Conservation (phyloP, 2,888 invertebrate genomes). For the Drosophila paramelanica region DNA sequence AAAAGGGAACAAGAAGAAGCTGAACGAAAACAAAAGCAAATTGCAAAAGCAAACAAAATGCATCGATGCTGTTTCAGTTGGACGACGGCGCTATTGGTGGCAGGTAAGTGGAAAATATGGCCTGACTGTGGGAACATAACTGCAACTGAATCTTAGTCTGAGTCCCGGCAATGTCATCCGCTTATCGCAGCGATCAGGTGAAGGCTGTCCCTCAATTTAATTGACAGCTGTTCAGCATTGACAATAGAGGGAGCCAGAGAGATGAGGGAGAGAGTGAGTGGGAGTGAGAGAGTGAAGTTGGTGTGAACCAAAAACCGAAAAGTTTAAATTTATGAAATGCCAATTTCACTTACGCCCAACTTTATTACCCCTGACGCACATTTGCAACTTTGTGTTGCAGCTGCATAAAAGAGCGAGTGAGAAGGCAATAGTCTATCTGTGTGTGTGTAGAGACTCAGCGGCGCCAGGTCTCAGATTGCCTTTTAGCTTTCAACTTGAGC, state of each 20-base stretch:
- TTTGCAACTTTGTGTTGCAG: slow-evolving; percentile 83
- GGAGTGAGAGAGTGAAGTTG: neutral
- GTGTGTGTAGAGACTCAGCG: slow-evolving; percentile 9
- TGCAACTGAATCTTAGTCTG: neutral
- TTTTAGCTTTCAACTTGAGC: slow-evolving; percentile 75
- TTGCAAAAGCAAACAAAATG: slow-evolving; percentile 44
- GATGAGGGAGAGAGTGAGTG: neutral
- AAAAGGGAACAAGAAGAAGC: slow-evolving; percentile 5
- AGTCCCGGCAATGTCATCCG: slow-evolving; percentile 7
- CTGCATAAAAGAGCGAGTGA: slow-evolving; percentile 9
- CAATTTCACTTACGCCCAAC: slow-evolving; percentile 82
- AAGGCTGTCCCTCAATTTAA: slow-evolving; percentile 45
- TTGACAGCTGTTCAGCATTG: slow-evolving; percentile 36
- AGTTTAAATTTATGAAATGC: slow-evolving; percentile 78
- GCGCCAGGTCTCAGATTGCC: slow-evolving; percentile 73
- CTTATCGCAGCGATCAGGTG: slow-evolving; percentile 36
- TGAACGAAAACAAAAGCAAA: slow-evolving; percentile 7
- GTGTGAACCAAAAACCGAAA: slow-evolving; percentile 40
- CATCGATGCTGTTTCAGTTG: slow-evolving; percentile 51
- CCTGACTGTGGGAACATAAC: slow-evolving; percentile 1
- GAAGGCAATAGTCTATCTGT: neutral
- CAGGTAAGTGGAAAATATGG: slow-evolving; percentile 56
- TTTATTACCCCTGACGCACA: slow-evolving; percentile 83
- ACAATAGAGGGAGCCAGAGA: neutral
- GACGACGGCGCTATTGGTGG: slow-evolving; percentile 44